Evolutionary conservation across 1,140 invertebrate species (phyloP).

Genomic region (Muscidifurax raptorellus): DNA sequence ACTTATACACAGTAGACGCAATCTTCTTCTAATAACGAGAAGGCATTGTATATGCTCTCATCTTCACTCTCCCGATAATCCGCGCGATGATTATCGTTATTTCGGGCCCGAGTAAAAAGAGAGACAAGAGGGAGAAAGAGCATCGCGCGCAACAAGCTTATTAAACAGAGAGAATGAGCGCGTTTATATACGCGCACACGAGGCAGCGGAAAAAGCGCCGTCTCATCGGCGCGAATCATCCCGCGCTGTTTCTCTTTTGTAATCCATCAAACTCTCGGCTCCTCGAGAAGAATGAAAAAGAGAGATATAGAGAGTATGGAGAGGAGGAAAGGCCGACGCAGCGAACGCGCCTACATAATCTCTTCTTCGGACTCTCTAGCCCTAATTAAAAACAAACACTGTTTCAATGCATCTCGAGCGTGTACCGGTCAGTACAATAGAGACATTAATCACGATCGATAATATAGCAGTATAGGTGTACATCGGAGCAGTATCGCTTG

Average conservation of each 20-base stretch:
- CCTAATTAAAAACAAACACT: constrained; percentile 55
- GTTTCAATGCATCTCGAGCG: constrained; percentile 44
- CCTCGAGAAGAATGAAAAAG: neutral
- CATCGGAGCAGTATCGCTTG: neutral
- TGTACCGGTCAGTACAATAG: constrained; percentile 47
- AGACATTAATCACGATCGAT: constrained; percentile 53
- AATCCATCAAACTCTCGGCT: constrained; percentile 47
- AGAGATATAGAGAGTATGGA: neutral
- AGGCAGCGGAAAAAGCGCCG: constrained; percentile 34
- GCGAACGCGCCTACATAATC: constrained; percentile 25
- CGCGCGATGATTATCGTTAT: constrained; percentile 49
- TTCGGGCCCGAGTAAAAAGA: neutral
- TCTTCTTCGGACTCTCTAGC: constrained; percentile 40
- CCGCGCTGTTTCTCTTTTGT: constrained; percentile 33
- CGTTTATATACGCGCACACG: neutral
- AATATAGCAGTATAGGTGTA: neutral
- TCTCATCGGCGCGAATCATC: constrained; percentile 48
- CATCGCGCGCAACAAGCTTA: constrained; percentile 44
- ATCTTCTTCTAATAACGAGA: constrained; percentile 50
- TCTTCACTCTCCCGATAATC: constrained; percentile 26
- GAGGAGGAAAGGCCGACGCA: no score
- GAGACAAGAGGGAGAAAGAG: neutral
- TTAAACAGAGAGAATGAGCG: constrained; percentile 39
- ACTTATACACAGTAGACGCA: constrained; percentile 15
- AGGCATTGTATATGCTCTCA: constrained; percentile 17